Evolutionary conservation across 2,888 invertebrate genomes (phyloP), one percentile per base, ranked within the genome.

Genomic region (Timema podura): DNA sequence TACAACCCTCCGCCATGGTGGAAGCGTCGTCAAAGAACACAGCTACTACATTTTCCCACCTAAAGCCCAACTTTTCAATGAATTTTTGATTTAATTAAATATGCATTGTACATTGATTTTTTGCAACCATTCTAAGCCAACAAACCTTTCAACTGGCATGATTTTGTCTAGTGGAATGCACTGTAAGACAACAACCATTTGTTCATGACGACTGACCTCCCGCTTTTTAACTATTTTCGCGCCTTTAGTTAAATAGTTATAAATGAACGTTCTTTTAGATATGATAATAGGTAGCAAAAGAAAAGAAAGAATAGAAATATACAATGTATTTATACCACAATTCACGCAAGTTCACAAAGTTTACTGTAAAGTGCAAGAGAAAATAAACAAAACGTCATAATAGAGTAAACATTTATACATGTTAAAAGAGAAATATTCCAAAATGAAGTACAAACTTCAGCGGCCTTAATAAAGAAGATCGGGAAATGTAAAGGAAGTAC

Each of bases 61-160:
- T 54, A 11, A 54, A 1, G 13, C 13, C 54, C n/a, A 54, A 5
- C 3, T 7, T 54, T 54, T 54, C 54, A 54, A 54, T 1, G 15
- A 54, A 6, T 10, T 54, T 54, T 54, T 54, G 11, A 54, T 54
- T 54, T 8, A 15, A 54, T 54, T 54, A 13, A 54, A 11, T 5
- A 54, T 54, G 13, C 54, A 54, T 8, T 8, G 15, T 15, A 2
- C 54, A 6, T 6, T 54, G n/a, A 16, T 49, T 54, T 54, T 54
- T 16, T 54, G 6, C 16, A 54, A 6, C 13, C 16, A 16, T 54
- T 54, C 11, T 54, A 54, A 54, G 54, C 6, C 54, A 54, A 54
- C 11, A 54, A 54, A 54, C n/a, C 54, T 54, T 54, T 54, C 54
- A 54, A 11, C 54, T 54, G 9, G 54, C 11, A 54, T 54, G 54